A percentile compares a stretch with the other conserved stretches of the same genome.
Evolutionary conservation across 2,113 vertebrate species (phyloP).

Genomic region (Tricholaema leucomelas): DNA sequence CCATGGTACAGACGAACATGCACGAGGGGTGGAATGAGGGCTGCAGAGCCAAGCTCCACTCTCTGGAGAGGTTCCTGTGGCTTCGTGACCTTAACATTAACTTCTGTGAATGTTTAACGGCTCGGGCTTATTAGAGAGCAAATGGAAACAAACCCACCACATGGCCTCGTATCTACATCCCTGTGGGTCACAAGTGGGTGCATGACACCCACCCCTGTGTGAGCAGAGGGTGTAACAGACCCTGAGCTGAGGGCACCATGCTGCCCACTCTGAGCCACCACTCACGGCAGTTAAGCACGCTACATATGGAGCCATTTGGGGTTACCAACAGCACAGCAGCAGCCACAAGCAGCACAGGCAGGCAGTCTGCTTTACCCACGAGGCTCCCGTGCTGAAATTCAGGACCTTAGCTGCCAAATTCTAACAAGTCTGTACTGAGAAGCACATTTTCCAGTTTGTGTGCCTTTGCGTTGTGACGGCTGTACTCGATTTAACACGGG

Average conservation of each 20-base stretch:
- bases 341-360: neutral
- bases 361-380: neutral
- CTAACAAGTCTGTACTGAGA: neutral
- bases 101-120: slow-evolving; percentile 36
- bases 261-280: neutral
- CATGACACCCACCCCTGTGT: neutral
- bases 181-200: neutral
- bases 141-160: neutral
- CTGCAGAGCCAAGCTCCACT: rapidly evolving
- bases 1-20: neutral
- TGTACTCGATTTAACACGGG: rapidly evolving
- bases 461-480: neutral
- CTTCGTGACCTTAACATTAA: neutral
- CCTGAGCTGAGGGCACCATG: neutral
- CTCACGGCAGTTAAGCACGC: neutral
- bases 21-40: neutral
- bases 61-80: neutral
- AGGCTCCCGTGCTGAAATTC: neutral
- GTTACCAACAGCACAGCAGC: rapidly evolving
- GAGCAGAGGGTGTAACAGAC: rapidly evolving
- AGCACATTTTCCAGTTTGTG: neutral
- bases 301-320: neutral
- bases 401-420: neutral
- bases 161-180: neutral
- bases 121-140: neutral